These are phyloP conservation scores for Eutolmus rufibarbis DNA, from an alignment of 2,888 invertebrate species.

Conservation along the genomic window DNA sequence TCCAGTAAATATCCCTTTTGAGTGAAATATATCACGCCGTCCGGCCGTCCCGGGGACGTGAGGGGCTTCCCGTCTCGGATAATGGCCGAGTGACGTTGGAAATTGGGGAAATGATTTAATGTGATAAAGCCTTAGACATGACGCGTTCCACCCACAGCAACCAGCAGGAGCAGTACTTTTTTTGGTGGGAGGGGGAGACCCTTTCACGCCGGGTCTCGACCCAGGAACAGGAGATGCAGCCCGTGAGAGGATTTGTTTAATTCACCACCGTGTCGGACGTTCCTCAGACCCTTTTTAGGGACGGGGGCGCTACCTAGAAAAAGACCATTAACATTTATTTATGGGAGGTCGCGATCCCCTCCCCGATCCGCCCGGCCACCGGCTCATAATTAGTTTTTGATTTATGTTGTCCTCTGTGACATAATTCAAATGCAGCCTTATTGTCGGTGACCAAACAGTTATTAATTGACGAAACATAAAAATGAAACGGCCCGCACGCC, in stretches of 20 bases:
- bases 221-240: not conserved
- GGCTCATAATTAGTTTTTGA: constrained; percentile 38
- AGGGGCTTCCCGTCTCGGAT: not conserved
- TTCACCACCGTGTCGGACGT: not conserved
- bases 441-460: constrained; percentile 37
- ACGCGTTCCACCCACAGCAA: not conserved
- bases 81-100: constrained; percentile 33
- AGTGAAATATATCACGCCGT: constrained; percentile 37
- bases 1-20: constrained; percentile 41
- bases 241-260: not conserved
- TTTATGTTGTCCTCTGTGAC: constrained; percentile 38
- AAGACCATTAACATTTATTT: not conserved
- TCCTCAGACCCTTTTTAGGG: not conserved
- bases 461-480: constrained; percentile 37
- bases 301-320: not conserved
- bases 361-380: not conserved
- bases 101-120: constrained; percentile 38
- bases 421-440: constrained; percentile 37
- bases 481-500: constrained; percentile 17
- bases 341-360: not conserved
- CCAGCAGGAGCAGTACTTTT: not conserved
- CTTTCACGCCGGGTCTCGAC: not conserved
- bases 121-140: constrained; percentile 19
- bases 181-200: not conserved
- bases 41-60: not conserved